These are phyloP conservation scores for Phaenicophaeus curvirostris DNA, from an alignment of 2,797 vertebrate species.

Conservation along the genomic window DNA sequence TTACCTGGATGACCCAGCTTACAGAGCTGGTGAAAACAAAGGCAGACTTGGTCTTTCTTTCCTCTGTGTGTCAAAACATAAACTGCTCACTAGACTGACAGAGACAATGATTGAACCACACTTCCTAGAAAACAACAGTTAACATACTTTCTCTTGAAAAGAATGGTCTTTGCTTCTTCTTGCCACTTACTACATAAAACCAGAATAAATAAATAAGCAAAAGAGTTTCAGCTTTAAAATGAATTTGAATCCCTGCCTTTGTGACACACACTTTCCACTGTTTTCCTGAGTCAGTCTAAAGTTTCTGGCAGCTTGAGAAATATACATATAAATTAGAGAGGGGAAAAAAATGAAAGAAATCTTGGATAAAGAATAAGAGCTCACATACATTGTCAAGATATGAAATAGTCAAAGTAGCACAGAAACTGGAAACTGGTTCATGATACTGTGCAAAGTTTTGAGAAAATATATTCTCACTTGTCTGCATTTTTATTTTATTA, in stretches of 20 bases:
- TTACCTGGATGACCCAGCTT: constrained; percentile 60
- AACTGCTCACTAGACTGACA: constrained; percentile 8
- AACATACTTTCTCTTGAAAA: background rate
- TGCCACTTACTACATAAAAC: background rate
- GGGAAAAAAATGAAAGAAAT: background rate
- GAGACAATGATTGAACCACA: background rate
- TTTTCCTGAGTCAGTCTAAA: background rate
- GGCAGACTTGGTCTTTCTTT: constrained; percentile 14
- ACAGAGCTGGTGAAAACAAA: constrained; percentile 57
- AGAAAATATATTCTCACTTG: background rate
- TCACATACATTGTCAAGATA: background rate
- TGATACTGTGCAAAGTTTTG: background rate
- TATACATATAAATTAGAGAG: background rate
- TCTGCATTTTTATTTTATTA: constrained; percentile 16
- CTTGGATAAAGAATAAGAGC: background rate
- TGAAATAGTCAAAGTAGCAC: background rate
- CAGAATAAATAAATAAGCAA: constrained; percentile 37
- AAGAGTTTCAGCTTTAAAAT: background rate
- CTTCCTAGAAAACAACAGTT: background rate
- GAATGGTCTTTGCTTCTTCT: constrained; percentile 5
- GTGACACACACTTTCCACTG: background rate
- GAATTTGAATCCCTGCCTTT: constrained; percentile 18
- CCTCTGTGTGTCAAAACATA: constrained; percentile 26
- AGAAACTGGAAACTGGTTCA: background rate
- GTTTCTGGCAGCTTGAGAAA: constrained; percentile 19